A percentile compares a stretch with the other conserved stretches of the same genome.
Conservation (phyloP, 2,113 vertebrate genomes). For the Stictonetta naevosa region DNA sequence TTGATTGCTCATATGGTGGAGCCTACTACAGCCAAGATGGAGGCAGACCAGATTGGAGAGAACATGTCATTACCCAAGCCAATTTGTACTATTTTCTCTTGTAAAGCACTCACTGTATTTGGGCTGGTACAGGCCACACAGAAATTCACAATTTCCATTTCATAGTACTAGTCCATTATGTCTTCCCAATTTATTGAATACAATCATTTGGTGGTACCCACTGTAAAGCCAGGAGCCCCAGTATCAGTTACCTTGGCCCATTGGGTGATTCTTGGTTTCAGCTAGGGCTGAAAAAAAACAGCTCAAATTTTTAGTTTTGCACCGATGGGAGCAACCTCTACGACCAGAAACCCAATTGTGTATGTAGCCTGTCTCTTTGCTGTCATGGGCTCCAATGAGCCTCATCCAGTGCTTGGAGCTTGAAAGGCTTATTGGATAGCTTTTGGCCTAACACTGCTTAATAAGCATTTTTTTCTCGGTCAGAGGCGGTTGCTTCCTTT, state of each 20-base stretch:
- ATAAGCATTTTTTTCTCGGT: background rate
- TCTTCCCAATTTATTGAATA: background rate
- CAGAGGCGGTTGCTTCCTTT: background rate
- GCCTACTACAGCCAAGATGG: background rate
- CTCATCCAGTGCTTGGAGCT: background rate
- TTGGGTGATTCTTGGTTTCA: background rate
- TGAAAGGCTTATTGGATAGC: background rate
- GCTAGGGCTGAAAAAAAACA: background rate
- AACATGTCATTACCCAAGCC: background rate
- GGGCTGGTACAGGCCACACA: fast-evolving
- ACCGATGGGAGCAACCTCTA: background rate
- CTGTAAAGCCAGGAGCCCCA: background rate
- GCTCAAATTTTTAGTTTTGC: background rate
- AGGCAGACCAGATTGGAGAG: background rate
- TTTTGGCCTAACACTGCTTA: background rate
- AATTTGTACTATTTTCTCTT: background rate
- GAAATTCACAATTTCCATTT: background rate
- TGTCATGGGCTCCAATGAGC: background rate
- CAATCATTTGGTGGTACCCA: background rate
- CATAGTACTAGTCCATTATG: background rate
- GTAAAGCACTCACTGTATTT: background rate
- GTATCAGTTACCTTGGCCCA: too few relatives aligned
- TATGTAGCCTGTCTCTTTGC: background rate
- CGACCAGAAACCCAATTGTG: background rate
- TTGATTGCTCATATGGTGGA: background rate